Base-by-base conservation (phyloP, 2,888 invertebrate species). In the Pandemis corylana region DNA sequence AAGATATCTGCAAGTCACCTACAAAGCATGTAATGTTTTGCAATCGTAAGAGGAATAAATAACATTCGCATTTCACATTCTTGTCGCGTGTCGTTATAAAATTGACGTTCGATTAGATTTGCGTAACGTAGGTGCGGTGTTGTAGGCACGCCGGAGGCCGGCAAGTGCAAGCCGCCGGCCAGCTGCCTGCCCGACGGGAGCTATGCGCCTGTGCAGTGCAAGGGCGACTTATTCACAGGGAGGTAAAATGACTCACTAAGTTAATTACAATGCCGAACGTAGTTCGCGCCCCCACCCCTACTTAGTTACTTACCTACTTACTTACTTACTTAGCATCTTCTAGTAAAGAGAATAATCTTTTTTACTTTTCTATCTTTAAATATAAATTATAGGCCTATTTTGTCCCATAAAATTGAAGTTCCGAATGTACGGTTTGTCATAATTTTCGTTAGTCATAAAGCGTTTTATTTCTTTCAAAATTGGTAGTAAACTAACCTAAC, bases 181-280 rank as follows among this genome's bases (percentile, higher is more conserved):
- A 90, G 80, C 71, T 96, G 96, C 82, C 89, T 95, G 66, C 87
- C 92, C 36, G 95, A 96, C 82, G 96, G 95, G 12, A 87, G 87
- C 15, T 96, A 94, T 88, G 95, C 95, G 59, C 94, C 96, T 1
- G 96, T 95, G 76, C 96, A 96, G 84, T 96, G 96, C 84, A 96
- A 96, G 89, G 96, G 96, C 53, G 96, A 96, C 81, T 80, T 89
- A 77, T 91, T 95, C 77, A 94, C 90, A 72, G 96, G 96, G 85
- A 95, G 96, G 96, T 96, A 88, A 67, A 82, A 82, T 77, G 64
- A 71, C 53, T 76, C 64, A 77, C 78, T 77, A 69, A n/a, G 41
- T 71, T 78, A 72, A 76, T 74, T 79, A 78, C 28, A 44, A 75
- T 66, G 53, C 49, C 7, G 56, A 72, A 62, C 61, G 13, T 68